Conservation (phyloP, 2,797 vertebrate species). For the Taenioides sp. region DNA sequence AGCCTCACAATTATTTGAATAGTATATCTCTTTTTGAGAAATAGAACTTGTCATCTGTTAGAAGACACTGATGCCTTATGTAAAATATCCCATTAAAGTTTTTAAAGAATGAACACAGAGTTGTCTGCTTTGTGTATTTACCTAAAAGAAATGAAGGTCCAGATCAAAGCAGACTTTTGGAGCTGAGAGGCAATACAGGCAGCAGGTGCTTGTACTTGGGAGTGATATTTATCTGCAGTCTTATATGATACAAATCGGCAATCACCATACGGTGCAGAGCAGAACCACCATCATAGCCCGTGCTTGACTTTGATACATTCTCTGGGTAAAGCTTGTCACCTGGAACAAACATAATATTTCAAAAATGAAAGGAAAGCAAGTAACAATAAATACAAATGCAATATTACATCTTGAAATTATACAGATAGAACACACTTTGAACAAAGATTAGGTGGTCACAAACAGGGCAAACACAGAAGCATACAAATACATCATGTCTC, state of each 20-base stretch:
- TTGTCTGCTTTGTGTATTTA: background rate
- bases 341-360: conserved; percentile 19
- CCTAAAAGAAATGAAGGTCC: no score
- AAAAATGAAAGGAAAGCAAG: background rate
- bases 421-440: background rate
- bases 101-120: background rate
- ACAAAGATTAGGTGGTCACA: background rate
- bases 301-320: conserved; percentile 13
- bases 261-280: conserved; percentile 60
- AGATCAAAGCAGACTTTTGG: conserved; percentile 52
- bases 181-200: conserved; percentile 37
- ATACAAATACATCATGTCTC: background rate
- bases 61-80: background rate
- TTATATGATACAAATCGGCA: conserved; percentile 30
- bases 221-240: conserved; percentile 56
- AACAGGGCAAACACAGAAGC: background rate
- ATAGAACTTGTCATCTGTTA: background rate
- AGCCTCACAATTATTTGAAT: no score
- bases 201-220: conserved; percentile 71
- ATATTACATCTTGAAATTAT: no score
- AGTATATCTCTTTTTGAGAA: no score
- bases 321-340: conserved; percentile 64
- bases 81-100: background rate
- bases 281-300: conserved; percentile 21
- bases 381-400: background rate